Conservation (phyloP, 2,797 vertebrate genomes). For the Jordanella pulchra region DNA sequence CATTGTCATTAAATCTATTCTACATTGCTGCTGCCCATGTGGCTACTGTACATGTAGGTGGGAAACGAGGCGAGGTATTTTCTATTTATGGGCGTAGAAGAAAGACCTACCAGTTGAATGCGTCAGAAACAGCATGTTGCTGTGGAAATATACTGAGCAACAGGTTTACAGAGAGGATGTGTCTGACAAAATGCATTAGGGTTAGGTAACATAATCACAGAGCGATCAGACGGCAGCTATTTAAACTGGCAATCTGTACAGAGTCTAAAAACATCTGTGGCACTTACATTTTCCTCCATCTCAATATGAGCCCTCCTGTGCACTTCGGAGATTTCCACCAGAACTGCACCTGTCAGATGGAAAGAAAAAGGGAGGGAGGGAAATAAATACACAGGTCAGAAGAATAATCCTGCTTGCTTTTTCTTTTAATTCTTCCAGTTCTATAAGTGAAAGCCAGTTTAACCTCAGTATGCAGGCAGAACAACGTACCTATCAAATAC, state of each 20-base stretch:
- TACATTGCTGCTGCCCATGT: constrained; percentile 1
- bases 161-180: constrained; percentile 22
- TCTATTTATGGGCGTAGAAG: constrained; percentile 6
- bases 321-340: constrained; percentile 91
- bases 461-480: constrained; percentile 1
- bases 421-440: neutral
- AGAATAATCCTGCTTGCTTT: constrained; percentile 4
- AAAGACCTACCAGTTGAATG: constrained; percentile 7
- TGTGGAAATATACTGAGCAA: constrained; percentile 28
- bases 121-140: constrained; percentile 7
- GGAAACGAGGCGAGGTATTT: constrained; percentile 6
- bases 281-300: constrained; percentile 93
- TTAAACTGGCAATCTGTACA: neutral
- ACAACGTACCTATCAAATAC: constrained; percentile 1
- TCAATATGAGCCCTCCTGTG: constrained; percentile 92
- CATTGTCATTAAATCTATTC: constrained; percentile 8
- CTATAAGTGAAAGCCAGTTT: neutral
- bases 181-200: constrained; percentile 10
- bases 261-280: constrained; percentile 4
- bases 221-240: constrained; percentile 15
- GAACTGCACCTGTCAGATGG: constrained; percentile 86
- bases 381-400: constrained; percentile 14
- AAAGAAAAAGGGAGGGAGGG: constrained; percentile 29
- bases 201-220: constrained; percentile 12
- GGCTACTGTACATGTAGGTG: constrained; percentile 13